Evolutionary conservation across 2,113 vertebrate genomes (phyloP).

Genomic region (Oriolus oriolus): DNA sequence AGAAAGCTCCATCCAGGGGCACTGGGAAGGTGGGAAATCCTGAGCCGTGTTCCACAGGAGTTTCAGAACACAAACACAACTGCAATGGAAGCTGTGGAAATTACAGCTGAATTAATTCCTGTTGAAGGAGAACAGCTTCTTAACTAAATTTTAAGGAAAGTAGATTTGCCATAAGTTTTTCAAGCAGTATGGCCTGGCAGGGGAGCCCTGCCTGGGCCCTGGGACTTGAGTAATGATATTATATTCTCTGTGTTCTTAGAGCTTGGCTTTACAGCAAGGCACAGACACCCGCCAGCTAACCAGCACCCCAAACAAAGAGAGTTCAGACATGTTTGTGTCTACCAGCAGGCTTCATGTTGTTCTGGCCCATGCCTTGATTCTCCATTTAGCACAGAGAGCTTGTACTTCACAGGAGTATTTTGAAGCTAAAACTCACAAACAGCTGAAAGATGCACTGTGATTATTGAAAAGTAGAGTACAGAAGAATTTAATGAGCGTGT

Average conservation of each 20-base stretch:
- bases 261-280: neutral
- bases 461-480: neutral
- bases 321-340: neutral
- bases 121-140: neutral
- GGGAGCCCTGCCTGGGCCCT: neutral
- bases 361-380: neutral
- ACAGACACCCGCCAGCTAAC: neutral
- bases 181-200: neutral
- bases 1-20: neutral
- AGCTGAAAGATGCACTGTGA: neutral
- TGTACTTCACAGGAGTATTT: neutral
- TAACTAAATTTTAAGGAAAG: neutral
- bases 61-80: neutral
- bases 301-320: neutral
- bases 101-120: neutral
- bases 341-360: neutral
- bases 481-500: neutral
- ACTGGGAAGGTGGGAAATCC: neutral
- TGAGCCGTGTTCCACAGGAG: fast-evolving
- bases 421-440: neutral
- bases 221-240: neutral
- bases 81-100: neutral
- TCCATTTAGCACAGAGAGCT: neutral
- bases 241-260: neutral
- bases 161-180: neutral